phyloP scores from a whole-genome alignment of 2,797 vertebrate genomes.

The Hydrocynus forskahlii region DNA sequence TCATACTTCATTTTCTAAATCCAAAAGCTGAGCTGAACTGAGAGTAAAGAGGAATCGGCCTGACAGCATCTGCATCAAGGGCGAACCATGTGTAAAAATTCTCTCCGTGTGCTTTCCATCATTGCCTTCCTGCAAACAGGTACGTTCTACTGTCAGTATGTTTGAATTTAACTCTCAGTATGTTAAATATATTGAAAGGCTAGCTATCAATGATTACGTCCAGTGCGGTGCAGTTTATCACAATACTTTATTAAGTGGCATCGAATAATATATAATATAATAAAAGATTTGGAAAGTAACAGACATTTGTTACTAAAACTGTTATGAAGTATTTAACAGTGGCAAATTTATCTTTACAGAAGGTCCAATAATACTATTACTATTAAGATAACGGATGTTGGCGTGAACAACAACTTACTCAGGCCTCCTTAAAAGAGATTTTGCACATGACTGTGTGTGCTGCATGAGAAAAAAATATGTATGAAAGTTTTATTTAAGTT shows the following conservation, averaged over 20 bases:
- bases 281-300: too few species aligned
- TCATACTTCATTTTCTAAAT: background rate
- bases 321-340: too few species aligned
- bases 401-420: too few species aligned
- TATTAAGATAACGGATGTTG: too few species aligned
- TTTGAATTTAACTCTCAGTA: background rate
- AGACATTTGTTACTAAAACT: too few species aligned
- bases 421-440: too few species aligned
- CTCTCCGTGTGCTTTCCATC: conserved; percentile 50
- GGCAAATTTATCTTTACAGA: too few species aligned
- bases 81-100: conserved; percentile 51
- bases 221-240: background rate
- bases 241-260: conserved; percentile 5
- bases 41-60: conserved; percentile 6
- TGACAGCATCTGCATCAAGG: conserved; percentile 16
- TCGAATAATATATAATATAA: background rate
- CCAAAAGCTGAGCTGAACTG: background rate
- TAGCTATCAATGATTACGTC: background rate
- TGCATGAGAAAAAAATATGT: too few species aligned
- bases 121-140: conserved; percentile 59
- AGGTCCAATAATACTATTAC: background rate
- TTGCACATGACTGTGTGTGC: too few species aligned
- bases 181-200: background rate
- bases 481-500: too few species aligned
- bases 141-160: conserved; percentile 29